Evolutionary conservation across 2,113 vertebrate genomes (phyloP).

Genomic region (Danionella cerebrum): DNA sequence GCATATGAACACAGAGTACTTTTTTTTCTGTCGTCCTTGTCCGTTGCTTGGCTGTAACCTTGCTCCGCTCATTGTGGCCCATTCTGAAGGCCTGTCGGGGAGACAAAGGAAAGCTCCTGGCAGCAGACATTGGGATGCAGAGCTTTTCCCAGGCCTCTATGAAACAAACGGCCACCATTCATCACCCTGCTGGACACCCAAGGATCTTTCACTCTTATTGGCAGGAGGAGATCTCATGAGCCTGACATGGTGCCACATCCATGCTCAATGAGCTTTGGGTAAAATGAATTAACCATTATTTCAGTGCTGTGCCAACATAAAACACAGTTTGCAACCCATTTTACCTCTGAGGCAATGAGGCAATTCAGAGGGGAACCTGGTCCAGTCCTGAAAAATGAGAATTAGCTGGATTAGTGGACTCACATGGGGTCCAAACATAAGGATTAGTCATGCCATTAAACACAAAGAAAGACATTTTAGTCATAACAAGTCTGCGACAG

Average conservation of each 20-base stretch:
- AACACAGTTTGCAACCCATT: neutral
- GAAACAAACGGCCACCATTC: constrained; percentile 57
- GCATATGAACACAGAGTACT: constrained; percentile 10
- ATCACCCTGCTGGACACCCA: constrained; percentile 56
- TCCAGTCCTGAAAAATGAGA: neutral
- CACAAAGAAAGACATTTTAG: too few relatives aligned
- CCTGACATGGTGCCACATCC: constrained; percentile 4
- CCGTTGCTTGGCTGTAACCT: constrained; percentile 21
- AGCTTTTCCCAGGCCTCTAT: constrained; percentile 35
- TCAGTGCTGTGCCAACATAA: neutral
- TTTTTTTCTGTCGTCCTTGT: neutral
- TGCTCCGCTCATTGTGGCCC: constrained; percentile 25
- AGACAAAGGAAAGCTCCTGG: constrained; percentile 45
- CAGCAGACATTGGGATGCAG: constrained; percentile 54
- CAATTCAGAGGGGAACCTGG: neutral
- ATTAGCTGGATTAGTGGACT: too few relatives aligned
- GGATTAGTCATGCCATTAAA: too few relatives aligned
- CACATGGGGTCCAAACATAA: too few relatives aligned
- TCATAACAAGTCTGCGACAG: too few relatives aligned
- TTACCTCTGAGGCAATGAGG: neutral
- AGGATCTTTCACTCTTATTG: constrained; percentile 40
- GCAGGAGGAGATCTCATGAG: constrained; percentile 33
- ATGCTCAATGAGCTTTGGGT: neutral
- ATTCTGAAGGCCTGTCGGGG: constrained; percentile 37
- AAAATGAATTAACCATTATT: constrained; percentile 13